A percentile compares a stretch with the other conserved stretches of the same genome.
These are phyloP conservation scores for Anthophora plumipes DNA, from an alignment of 2,888 invertebrate genomes.

Conservation along the genomic window DNA sequence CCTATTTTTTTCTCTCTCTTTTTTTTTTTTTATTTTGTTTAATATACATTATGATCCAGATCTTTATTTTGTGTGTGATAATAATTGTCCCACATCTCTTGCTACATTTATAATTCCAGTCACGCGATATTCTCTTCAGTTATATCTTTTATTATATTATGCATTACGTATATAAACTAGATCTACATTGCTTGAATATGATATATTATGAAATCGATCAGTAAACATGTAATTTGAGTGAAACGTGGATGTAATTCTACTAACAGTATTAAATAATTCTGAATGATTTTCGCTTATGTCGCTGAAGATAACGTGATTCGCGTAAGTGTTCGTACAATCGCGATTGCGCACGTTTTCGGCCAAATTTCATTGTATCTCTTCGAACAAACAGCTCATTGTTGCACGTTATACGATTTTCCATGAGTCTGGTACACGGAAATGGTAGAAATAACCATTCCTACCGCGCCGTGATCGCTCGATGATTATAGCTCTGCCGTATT, in stretches of 20 bases:
- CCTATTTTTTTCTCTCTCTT: background rate
- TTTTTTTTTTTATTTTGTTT: too few relatives aligned
- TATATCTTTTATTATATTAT: too few relatives aligned
- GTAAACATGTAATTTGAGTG: too few relatives aligned
- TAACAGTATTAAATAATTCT: background rate
- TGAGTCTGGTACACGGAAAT: conserved; percentile 16
- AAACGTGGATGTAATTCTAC: background rate
- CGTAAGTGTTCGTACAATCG: background rate
- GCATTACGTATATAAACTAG: too few relatives aligned
- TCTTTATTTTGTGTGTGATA: too few relatives aligned
- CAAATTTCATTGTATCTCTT: conserved; percentile 23
- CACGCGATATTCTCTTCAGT: too few relatives aligned
- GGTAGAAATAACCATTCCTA: conserved; percentile 27
- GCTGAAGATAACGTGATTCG: background rate
- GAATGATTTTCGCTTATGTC: background rate
- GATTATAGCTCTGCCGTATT: conserved; percentile 17
- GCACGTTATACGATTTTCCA: conserved; percentile 18
- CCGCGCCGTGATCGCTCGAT: conserved; percentile 12
- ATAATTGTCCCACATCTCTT: too few relatives aligned
- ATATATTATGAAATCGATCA: background rate
- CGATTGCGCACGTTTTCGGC: background rate
- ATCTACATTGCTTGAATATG: background rate
- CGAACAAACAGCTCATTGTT: conserved; percentile 12
- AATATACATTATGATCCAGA: too few relatives aligned
- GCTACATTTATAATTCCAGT: too few relatives aligned